A percentile compares a stretch with the other conserved stretches of the same genome.
Conservation (phyloP, 2,797 vertebrate genomes). For the Argyrosomus regius region DNA sequence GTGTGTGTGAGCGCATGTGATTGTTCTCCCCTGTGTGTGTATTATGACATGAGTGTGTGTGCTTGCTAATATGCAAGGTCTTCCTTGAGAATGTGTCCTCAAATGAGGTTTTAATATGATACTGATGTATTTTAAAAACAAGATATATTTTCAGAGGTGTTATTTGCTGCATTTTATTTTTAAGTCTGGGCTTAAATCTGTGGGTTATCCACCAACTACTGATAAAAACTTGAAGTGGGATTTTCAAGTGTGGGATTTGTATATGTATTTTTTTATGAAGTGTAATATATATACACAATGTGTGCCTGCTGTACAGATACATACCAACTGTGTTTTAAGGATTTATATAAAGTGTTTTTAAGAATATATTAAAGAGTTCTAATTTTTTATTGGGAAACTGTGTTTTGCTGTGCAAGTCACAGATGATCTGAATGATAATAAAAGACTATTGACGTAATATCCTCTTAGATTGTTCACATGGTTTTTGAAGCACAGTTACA, state of each 20-base stretch:
- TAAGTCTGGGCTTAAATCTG: conserved; percentile 35
- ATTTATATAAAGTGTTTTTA: conserved; percentile 72
- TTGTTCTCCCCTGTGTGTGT: background rate
- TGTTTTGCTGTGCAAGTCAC: conserved; percentile 79
- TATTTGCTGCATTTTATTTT: conserved; percentile 44
- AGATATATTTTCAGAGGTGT: conserved; percentile 53
- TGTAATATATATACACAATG: conserved; percentile 74
- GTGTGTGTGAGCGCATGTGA: conserved; percentile 8
- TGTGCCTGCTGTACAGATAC: conserved; percentile 72
- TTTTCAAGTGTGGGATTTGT: conserved; percentile 66
- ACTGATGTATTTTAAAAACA: conserved; percentile 35
- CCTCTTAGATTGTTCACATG: background rate
- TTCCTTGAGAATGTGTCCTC: conserved; percentile 47
- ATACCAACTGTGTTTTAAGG: conserved; percentile 49
- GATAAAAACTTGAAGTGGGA: conserved; percentile 74
- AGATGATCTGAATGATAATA: conserved; percentile 72
- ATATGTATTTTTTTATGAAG: conserved; percentile 59
- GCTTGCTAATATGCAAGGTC: conserved; percentile 37
- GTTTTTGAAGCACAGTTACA: conserved; percentile 1
- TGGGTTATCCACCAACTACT: conserved; percentile 64
- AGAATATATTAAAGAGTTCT: conserved; percentile 67
- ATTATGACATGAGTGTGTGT: background rate
- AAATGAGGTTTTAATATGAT: conserved; percentile 24
- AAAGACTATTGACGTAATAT: conserved; percentile 44
- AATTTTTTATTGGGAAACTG: conserved; percentile 63